Evolutionary conservation across 2,113 vertebrate species (phyloP).

Genomic region (Pholis gunnellus): DNA sequence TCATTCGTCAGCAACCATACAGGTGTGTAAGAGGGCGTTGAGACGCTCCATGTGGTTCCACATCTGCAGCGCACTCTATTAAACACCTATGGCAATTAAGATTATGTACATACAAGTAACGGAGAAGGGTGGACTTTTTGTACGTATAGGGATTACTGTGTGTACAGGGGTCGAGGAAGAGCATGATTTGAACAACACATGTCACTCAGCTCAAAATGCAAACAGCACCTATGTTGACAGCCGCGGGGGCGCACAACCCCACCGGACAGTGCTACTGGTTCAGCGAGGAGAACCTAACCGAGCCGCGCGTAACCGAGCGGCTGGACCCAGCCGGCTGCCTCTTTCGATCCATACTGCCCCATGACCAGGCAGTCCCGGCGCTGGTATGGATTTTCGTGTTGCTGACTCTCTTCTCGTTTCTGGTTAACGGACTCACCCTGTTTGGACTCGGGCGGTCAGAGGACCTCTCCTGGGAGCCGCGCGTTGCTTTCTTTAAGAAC

Average conservation of each 20-base stretch:
- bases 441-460: constrained; percentile 49
- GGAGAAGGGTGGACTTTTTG: no score
- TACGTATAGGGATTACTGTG: no score
- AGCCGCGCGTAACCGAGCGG: neutral
- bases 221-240: neutral
- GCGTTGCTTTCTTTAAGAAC: constrained; percentile 67
- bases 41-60: no score
- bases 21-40: no score
- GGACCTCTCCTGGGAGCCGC: constrained; percentile 73
- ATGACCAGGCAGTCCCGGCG: neutral
- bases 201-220: neutral
- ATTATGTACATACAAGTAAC: neutral
- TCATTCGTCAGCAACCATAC: no score
- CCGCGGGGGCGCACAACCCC: neutral
- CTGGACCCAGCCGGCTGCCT: constrained; percentile 36
- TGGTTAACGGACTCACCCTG: constrained; percentile 56
- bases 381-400: constrained; percentile 46
- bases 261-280: constrained; percentile 7
- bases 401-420: constrained; percentile 58
- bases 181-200: neutral
- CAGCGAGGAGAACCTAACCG: constrained; percentile 14
- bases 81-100: no score
- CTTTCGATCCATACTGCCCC: constrained; percentile 58
- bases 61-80: no score
- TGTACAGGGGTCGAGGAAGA: no score